These are phyloP conservation scores for Clarias gariepinus DNA, from an alignment of 2,113 vertebrate species.

Conservation along the genomic window DNA sequence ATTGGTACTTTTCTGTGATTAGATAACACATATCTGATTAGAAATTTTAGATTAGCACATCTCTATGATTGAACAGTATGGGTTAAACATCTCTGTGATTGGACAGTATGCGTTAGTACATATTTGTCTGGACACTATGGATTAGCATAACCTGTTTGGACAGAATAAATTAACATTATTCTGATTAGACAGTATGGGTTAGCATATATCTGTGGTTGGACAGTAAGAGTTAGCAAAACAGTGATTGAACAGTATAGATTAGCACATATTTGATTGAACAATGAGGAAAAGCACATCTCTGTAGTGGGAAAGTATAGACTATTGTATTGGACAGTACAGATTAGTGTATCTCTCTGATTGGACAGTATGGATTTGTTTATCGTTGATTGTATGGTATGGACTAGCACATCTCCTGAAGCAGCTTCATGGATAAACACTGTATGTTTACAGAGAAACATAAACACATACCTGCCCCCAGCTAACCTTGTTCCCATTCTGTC, in stretches of 20 bases:
- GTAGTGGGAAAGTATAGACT: neutral
- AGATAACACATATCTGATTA: too few species aligned
- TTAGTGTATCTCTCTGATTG: neutral
- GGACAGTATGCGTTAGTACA: neutral
- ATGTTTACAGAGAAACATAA: slow-evolving; percentile 79
- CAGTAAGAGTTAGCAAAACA: neutral
- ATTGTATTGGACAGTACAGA: neutral
- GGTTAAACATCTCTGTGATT: neutral
- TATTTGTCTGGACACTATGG: neutral
- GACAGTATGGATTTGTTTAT: neutral
- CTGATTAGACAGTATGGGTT: too few species aligned
- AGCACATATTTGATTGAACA: neutral
- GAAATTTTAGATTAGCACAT: neutral
- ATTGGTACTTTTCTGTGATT: neutral
- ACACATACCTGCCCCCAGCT: slow-evolving; percentile 62
- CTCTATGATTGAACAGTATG: neutral
- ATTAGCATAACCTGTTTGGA: neutral
- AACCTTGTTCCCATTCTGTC: slow-evolving; percentile 4
- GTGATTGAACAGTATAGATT: neutral
- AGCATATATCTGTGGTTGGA: neutral
- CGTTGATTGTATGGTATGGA: slow-evolving; percentile 5
- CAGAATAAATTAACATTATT: neutral
- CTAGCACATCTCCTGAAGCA: slow-evolving; percentile 13
- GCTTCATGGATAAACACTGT: slow-evolving; percentile 42
- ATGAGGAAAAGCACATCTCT: too few species aligned